Conservation (phyloP, 2,888 invertebrate genomes). For the Ormyrus pomaceus region DNA sequence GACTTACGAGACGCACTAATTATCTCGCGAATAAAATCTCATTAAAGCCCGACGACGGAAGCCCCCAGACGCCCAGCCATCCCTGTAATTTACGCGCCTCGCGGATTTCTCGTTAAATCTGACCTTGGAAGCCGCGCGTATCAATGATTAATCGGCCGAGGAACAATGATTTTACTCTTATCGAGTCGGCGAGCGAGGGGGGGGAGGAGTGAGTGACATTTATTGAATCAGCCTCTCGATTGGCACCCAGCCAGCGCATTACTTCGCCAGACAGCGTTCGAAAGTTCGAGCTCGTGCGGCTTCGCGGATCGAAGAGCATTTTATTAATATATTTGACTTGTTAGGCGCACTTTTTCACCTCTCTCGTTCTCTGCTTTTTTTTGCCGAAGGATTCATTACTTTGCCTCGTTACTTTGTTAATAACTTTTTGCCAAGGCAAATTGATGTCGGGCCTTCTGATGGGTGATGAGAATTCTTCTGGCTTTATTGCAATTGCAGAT, state of each 20-base stretch:
- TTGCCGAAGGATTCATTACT: neutral
- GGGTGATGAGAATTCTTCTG: too few relatives aligned
- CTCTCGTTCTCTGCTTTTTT: neutral
- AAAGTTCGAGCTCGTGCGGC: constrained; percentile 49
- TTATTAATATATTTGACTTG: constrained; percentile 42
- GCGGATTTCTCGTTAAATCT: constrained; percentile 53
- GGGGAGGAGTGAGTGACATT: constrained; percentile 63
- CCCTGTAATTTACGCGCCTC: constrained; percentile 50
- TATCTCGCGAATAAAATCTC: constrained; percentile 67
- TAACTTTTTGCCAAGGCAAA: too few relatives aligned
- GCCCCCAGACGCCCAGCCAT: constrained; percentile 37
- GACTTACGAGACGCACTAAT: constrained; percentile 68
- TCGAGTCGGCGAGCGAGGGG: constrained; percentile 38
- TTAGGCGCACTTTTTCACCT: neutral
- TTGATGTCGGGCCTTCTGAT: too few relatives aligned
- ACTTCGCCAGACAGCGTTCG: constrained; percentile 59
- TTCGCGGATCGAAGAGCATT: constrained; percentile 14
- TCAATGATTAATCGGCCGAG: constrained; percentile 6
- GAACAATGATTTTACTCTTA: constrained; percentile 50
- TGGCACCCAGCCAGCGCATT: constrained; percentile 61
- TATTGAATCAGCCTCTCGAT: constrained; percentile 65
- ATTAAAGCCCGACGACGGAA: constrained; percentile 64
- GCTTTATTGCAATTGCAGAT: too few relatives aligned
- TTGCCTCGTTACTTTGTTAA: too few relatives aligned
- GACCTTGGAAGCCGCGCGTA: constrained; percentile 37